These are phyloP conservation scores for Drosophila formosana DNA, from an alignment of 2,888 invertebrate genomes.

Conservation along the genomic window DNA sequence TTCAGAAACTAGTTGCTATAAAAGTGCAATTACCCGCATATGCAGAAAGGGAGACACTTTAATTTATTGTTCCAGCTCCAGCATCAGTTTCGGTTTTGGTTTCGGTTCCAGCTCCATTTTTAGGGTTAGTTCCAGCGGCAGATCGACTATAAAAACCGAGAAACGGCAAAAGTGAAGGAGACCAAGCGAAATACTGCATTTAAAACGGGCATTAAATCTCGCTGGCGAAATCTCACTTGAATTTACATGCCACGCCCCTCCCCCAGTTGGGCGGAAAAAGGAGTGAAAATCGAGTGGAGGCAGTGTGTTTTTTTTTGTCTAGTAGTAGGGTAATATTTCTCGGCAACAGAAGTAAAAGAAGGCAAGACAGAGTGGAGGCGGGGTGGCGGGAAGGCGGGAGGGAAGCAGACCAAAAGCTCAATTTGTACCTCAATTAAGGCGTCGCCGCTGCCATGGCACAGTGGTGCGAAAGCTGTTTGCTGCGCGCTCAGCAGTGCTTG, in stretches of 20 bases:
- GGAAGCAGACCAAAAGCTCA: conserved; percentile 65
- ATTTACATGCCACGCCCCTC: conserved; percentile 44
- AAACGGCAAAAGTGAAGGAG: background rate
- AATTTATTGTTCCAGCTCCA: conserved; percentile 56
- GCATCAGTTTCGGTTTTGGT: conserved; percentile 10
- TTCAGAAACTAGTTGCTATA: conserved; percentile 77
- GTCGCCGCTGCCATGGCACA: conserved; percentile 72
- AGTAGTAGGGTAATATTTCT: conserved; percentile 57
- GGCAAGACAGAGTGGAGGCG: conserved; percentile 11
- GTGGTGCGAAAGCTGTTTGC: conserved; percentile 62
- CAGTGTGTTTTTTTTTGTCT: conserved; percentile 12
- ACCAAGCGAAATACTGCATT: conserved; percentile 17
- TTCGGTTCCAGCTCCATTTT: conserved; percentile 21
- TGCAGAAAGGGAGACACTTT: conserved; percentile 26
- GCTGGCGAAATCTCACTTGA: conserved; percentile 51
- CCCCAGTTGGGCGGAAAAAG: background rate
- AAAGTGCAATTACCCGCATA: conserved; percentile 74
- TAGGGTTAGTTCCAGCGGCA: conserved; percentile 18
- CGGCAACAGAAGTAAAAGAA: conserved; percentile 25
- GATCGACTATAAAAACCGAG: conserved; percentile 13
- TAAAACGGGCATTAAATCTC: conserved; percentile 72
- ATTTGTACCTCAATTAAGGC: conserved; percentile 84
- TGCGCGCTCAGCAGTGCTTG: conserved; percentile 50
- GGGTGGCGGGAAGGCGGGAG: background rate
- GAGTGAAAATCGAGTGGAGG: background rate